Evolutionary conservation across 2,888 invertebrate genomes (phyloP).

Genomic region (Tachina grossa): DNA sequence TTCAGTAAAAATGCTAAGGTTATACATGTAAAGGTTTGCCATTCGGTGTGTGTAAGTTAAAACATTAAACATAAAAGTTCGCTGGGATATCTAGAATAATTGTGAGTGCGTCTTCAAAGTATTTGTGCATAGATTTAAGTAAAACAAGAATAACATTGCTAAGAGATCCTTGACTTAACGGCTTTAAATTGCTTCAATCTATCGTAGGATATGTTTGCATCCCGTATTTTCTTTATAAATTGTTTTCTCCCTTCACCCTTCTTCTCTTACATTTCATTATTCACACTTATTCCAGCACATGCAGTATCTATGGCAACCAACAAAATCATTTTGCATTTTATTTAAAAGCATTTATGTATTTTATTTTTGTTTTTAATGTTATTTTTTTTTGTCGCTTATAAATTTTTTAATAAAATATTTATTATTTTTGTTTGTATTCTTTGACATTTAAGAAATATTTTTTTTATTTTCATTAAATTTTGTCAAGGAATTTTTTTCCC

Average conservation of each 20-base stretch:
- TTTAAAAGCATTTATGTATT: conserved; percentile 12
- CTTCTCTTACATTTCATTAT: not conserved
- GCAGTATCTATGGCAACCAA: conserved; percentile 37
- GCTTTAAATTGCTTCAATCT: conserved; percentile 56
- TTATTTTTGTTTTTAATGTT: not conserved
- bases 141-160: not conserved
- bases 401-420: conserved; percentile 40
- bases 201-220: not conserved
- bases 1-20: no score
- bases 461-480: not conserved
- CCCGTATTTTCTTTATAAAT: not conserved
- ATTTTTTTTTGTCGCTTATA: conserved; percentile 29
- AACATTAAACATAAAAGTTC: not conserved
- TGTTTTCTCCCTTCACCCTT: not conserved
- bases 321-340: conserved; percentile 23
- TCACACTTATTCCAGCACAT: not conserved
- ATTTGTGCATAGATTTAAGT: conserved; percentile 3
- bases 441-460: conserved; percentile 31
- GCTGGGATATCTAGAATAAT: not conserved
- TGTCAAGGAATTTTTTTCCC: conserved; percentile 8
- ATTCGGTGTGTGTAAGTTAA: no score
- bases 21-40: no score
- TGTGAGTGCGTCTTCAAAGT: not conserved
- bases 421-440: conserved; percentile 41
- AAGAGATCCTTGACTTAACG: conserved; percentile 62